Conservation (phyloP, 2,113 vertebrate species). For the Brienomyrus brachyistius region DNA sequence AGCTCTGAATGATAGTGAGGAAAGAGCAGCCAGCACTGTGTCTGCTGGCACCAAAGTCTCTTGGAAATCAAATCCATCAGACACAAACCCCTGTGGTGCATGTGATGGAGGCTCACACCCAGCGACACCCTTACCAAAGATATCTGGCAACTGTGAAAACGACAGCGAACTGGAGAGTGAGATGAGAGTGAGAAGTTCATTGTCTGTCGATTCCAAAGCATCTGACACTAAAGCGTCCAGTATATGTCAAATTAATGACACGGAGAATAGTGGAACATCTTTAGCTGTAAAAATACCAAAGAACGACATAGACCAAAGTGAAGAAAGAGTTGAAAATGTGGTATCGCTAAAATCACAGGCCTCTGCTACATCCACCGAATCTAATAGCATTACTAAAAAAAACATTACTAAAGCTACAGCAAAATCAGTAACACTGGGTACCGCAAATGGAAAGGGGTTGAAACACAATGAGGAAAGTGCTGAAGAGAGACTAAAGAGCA, state of each 20-base stretch:
- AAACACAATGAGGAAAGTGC: neutral
- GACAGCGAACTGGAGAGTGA: constrained; percentile 15
- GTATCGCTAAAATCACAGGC: constrained; percentile 37
- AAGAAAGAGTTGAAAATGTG: constrained; percentile 22
- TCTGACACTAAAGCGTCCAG: constrained; percentile 38
- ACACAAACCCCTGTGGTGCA: constrained; percentile 27
- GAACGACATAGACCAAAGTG: constrained; percentile 23
- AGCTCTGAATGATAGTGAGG: constrained; percentile 15
- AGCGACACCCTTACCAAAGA: neutral
- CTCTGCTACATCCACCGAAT: constrained; percentile 9
- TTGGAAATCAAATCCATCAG: neutral
- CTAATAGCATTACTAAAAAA: constrained; percentile 6
- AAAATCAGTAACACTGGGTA: constrained; percentile 13
- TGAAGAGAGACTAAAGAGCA: constrained; percentile 29
- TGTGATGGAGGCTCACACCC: neutral
- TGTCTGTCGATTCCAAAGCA: constrained; percentile 37
- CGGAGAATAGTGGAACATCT: constrained; percentile 18
- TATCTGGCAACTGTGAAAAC: neutral
- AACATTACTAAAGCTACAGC: constrained; percentile 17
- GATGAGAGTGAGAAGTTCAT: constrained; percentile 38
- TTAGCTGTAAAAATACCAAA: constrained; percentile 12
- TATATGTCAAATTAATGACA: constrained; percentile 39
- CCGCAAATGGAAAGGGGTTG: constrained; percentile 1
- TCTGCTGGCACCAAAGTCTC: constrained; percentile 19
- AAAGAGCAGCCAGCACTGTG: constrained; percentile 15